These are phyloP conservation scores for Pelosia muscerda DNA, from an alignment of 2,888 invertebrate species.

Conservation along the genomic window DNA sequence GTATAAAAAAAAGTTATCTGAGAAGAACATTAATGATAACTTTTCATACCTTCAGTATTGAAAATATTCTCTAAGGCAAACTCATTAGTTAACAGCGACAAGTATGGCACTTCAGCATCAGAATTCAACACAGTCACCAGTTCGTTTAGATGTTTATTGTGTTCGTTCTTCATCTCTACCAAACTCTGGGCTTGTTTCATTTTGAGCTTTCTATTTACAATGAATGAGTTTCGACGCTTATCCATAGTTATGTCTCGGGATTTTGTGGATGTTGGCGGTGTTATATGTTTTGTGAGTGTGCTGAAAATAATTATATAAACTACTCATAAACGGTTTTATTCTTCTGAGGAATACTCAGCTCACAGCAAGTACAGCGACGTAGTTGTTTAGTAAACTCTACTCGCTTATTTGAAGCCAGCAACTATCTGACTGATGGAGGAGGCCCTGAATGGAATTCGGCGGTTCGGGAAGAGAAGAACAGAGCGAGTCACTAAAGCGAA, in stretches of 20 bases:
- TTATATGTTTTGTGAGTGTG: slow-evolving; percentile 90
- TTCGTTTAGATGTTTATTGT: slow-evolving; percentile 69
- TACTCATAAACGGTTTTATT: no score
- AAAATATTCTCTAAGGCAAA: slow-evolving; percentile 74
- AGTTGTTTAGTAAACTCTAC: no score
- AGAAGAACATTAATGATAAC: background rate
- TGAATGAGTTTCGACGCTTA: slow-evolving; percentile 75
- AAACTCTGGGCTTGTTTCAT: slow-evolving; percentile 76
- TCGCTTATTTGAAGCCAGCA: no score
- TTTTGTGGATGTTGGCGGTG: slow-evolving; percentile 85
- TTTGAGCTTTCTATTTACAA: slow-evolving; percentile 76
- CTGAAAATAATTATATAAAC: slow-evolving; percentile 69
- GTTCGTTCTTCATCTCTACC: slow-evolving; percentile 73
- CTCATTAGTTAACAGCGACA: slow-evolving; percentile 76
- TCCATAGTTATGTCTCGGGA: slow-evolving; percentile 68
- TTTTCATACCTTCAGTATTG: slow-evolving; percentile 70
- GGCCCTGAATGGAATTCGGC: no score
- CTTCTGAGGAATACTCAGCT: no score
- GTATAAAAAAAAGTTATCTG: no score
- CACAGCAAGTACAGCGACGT: no score
- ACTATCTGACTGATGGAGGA: background rate
- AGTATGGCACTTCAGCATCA: slow-evolving; percentile 79
- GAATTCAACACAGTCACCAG: slow-evolving; percentile 73
- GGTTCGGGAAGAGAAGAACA: no score
- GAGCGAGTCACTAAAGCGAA: background rate